phyloP scores from a whole-genome alignment of 2,888 invertebrate species.

The Hirtodrosophila confusa region DNA sequence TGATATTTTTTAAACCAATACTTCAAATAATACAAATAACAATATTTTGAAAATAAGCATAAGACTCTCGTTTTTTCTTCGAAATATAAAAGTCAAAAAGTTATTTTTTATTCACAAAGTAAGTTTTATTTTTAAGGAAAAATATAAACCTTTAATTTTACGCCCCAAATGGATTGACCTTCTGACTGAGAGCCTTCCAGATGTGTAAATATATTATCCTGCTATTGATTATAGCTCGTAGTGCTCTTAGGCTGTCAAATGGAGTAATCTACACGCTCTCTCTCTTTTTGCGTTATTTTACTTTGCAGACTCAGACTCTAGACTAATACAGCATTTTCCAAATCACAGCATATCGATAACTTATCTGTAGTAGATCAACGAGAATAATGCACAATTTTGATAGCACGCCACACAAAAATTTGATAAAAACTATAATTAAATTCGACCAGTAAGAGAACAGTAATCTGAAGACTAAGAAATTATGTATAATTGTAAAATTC shows the following conservation, averaged over 20 bases:
- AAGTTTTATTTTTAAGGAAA: too few relatives aligned
- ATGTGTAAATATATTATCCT: conserved; percentile 4
- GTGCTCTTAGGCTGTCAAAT: conserved; percentile 32
- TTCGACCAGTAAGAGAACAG: conserved; percentile 43
- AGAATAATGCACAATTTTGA: conserved; percentile 30
- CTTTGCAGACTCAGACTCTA: conserved; percentile 83
- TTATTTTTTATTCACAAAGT: too few relatives aligned
- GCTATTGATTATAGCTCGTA: conserved; percentile 13
- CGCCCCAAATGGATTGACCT: conserved; percentile 2
- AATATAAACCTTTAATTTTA: too few relatives aligned
- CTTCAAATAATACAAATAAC: too few relatives aligned
- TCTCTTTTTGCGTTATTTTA: conserved; percentile 64
- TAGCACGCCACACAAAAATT: conserved; percentile 20
- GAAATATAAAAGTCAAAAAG: too few relatives aligned
- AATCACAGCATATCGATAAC: conserved; percentile 83
- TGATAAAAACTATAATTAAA: conserved; percentile 15
- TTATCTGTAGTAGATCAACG: conserved; percentile 77
- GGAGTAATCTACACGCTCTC: conserved; percentile 56
- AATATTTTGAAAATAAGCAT: too few relatives aligned
- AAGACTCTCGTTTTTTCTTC: too few relatives aligned
- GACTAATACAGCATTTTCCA: conserved; percentile 82
- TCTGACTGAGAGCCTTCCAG: conserved; percentile 11
- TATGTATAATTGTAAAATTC: conserved; percentile 18
- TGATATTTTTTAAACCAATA: too few relatives aligned
- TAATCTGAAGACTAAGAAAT: conserved; percentile 38